phyloP scores from a whole-genome alignment of 2,113 vertebrate species.

The Marcusenius ussheri region DNA sequence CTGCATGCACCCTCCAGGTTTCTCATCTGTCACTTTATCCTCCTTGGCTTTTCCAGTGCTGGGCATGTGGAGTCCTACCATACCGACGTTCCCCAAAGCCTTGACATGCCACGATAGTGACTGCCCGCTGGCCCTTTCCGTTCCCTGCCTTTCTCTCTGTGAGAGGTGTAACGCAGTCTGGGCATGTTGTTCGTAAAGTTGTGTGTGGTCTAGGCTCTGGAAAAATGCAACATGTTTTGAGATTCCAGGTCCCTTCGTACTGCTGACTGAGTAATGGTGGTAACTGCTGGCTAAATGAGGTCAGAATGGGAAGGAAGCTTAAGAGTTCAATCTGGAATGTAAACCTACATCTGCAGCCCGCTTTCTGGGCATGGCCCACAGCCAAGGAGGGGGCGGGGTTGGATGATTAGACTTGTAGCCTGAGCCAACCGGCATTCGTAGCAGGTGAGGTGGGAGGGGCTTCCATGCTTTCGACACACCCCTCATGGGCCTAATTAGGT shows the following conservation, averaged over 20 bases:
- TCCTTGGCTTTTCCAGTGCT: neutral
- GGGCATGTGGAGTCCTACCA: neutral
- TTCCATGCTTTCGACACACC: neutral
- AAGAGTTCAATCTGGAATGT: neutral
- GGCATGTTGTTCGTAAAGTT: neutral
- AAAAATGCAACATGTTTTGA: neutral
- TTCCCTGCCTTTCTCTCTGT: neutral
- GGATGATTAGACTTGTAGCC: neutral
- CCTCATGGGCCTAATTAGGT: neutral
- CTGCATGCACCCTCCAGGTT: neutral
- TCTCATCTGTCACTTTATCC: neutral
- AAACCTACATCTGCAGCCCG: neutral
- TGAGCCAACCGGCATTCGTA: neutral
- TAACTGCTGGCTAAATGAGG: neutral
- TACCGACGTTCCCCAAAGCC: neutral
- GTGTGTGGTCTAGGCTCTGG: neutral
- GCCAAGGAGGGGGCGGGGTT: neutral
- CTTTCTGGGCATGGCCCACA: neutral
- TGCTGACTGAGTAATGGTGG: neutral
- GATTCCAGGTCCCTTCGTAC: neutral
- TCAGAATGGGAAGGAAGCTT: neutral
- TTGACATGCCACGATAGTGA: neutral
- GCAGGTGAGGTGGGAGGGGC: neutral
- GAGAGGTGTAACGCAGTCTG: neutral
- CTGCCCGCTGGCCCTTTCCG: neutral